Base-by-base conservation (phyloP, 2,888 invertebrate species). In the Sisyra nigra region DNA sequence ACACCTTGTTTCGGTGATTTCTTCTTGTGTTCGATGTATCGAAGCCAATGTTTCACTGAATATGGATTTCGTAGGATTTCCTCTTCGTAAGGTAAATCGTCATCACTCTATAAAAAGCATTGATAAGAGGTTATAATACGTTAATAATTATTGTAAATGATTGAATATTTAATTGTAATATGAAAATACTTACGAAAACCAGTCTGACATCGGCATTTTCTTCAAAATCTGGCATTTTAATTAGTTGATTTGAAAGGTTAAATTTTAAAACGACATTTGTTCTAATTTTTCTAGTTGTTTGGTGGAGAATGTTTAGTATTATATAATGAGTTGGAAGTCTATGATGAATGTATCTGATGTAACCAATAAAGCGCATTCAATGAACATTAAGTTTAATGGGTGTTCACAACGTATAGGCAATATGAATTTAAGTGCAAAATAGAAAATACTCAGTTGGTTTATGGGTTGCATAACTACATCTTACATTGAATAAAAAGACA, bases 71-170 rank as follows among this genome's bases (percentile, higher is more conserved):
- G 71, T 32, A 98, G 68, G 53, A 98, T 94, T 66, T 99, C 98
- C 63, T 98, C 98, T 63, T 98, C 98, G 60, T 93, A 98, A 0
- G 96, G 91, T 33, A 98, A 68, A 65, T 98, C 98, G 57, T 94
- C 93, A 60, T 94, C 93, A 48, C 76, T 80, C 83, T 87, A 58
- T 41, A 70, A 65, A 44, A 50, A 24, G n/a, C 47, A 31, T 38
- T 36, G 40, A 38, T 13, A 18, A 32, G 32, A 2, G 38, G 11
- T 3, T 11, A 11, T 14, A 19, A 38, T 3, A 19, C 24, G 7
- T 24, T 24, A 24, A 24, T 7, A 24, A 15, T 35, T 8, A n/a
- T 15, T 35, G 13, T 35, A 35, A 11, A 11, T 32, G 13, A n/a
- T 6, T 3, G 3, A 13, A 36, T 36, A 36, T 36, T 13, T 13